Evolutionary conservation across 2,888 invertebrate genomes (phyloP), one percentile per base, ranked within the genome.

Genomic region (Perizoma flavofasciatum): DNA sequence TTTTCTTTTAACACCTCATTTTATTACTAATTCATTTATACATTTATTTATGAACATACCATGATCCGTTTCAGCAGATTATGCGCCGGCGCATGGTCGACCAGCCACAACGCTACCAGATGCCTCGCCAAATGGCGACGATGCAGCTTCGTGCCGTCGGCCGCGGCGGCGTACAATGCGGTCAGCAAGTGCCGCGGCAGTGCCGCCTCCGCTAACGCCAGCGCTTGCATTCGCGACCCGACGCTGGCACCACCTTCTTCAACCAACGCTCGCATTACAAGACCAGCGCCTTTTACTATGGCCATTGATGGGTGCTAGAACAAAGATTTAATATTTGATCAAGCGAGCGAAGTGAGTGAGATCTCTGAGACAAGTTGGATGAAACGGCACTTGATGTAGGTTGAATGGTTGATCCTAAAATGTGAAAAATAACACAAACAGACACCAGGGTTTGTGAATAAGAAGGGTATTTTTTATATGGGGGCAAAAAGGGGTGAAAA

Each of bases 281-380:
- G 92, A 0, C 99, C 99, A 0, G 99, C 99, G 43, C 99, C 99
- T 89, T 99, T 99, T 1, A 99, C 98, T 66, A 99, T 98, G 0
- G 99, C 99, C 93, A 99, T 94, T 4, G 99, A 99, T 1, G 98
- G 98, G 93, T 99, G 98, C 95, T 97, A 92, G 0, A 33, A 33
- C n/a, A 52, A 34, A 9, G 11, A 55, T 22, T 49, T 46, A 35
- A 49, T 11, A 49, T 11, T 6, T n/a, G n/a, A 41, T n/a, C 11
- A 9, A 49, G 22, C 22, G 22, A 22, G 22, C 22, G 22, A 22
- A 22, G 22, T 22, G 22, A 22, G 22, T 22, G 22, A 22, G 22
- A 22, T 22, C 22, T 22, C 22, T 3, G 22, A 22, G 22, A 2
- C 3, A 22, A 22, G 22, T 22, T 22, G 22, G 22, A 2, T 22